Evolutionary conservation across 2,113 vertebrate species (phyloP).

Genomic region (Atractosteus spatula): DNA sequence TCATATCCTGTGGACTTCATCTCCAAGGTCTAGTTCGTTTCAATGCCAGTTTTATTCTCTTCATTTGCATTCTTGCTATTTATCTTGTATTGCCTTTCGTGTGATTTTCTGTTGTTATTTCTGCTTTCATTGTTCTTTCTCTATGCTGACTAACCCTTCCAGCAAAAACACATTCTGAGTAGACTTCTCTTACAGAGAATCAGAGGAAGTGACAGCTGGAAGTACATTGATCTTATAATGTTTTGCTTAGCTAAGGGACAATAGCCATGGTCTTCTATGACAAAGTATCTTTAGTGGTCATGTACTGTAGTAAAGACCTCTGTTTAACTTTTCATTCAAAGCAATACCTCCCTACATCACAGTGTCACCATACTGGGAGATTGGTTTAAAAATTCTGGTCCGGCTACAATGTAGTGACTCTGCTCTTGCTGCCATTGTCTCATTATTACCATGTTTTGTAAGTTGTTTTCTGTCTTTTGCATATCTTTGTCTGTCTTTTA

Average conservation of each 20-base stretch:
- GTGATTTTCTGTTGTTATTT: conserved; percentile 53
- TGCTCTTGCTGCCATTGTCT: too few species aligned
- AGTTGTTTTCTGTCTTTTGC: too few species aligned
- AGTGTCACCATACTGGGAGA: too few species aligned
- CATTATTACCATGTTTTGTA: too few species aligned
- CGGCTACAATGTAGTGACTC: too few species aligned
- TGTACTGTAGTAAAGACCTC: too few species aligned
- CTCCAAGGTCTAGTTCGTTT: conserved; percentile 44
- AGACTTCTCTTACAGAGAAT: conserved; percentile 49
- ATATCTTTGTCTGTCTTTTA: too few species aligned
- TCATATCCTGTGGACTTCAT: conserved; percentile 53
- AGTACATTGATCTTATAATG: conserved; percentile 60
- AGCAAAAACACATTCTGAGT: conserved; percentile 32
- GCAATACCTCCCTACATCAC: too few species aligned
- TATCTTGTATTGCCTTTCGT: conserved; percentile 66
- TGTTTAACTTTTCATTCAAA: too few species aligned
- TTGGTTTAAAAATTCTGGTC: too few species aligned
- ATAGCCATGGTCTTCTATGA: conserved; percentile 26
- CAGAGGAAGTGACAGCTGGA: conserved; percentile 59
- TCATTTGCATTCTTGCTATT: conserved; percentile 64
- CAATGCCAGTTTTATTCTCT: conserved; percentile 60
- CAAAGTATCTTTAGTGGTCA: too few species aligned
- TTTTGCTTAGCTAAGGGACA: conserved; percentile 43
- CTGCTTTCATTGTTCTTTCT: conserved; percentile 63
- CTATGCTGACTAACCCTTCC: conserved; percentile 49